phyloP scores from a whole-genome alignment of 92 coral and sea anemone species.

The Zoanthus sansibaricus region DNA sequence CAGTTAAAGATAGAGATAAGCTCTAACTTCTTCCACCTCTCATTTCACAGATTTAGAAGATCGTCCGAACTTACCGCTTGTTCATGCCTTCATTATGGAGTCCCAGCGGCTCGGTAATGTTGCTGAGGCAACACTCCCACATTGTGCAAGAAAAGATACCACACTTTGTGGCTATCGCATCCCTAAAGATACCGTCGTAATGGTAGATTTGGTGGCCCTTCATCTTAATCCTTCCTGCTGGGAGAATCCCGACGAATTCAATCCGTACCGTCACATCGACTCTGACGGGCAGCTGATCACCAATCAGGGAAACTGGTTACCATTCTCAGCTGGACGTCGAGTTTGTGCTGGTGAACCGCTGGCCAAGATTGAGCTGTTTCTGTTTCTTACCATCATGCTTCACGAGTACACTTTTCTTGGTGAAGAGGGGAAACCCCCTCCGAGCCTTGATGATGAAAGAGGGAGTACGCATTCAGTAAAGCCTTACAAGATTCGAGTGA shows the following conservation, averaged over 20 bases:
- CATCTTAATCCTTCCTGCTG: constrained; percentile 21
- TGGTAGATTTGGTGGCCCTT: background rate
- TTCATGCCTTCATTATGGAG: constrained; percentile 33
- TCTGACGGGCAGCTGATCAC: constrained; percentile 13
- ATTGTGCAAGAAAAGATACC: constrained; percentile 2
- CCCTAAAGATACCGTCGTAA: constrained; percentile 3
- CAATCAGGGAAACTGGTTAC: background rate
- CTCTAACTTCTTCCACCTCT: no score
- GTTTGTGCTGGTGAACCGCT: constrained; percentile 31
- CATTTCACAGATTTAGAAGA: background rate
- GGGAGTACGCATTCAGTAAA: background rate
- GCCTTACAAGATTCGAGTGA: background rate
- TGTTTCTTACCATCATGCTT: background rate
- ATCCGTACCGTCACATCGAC: background rate
- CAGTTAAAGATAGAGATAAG: no score
- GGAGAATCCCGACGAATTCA: constrained; percentile 21
- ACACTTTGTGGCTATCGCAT: constrained; percentile 17
- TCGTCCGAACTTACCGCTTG: constrained; percentile 5
- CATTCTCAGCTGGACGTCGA: constrained; percentile 30
- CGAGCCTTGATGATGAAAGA: background rate
- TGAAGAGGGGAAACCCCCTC: background rate
- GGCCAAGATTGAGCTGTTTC: constrained; percentile 28
- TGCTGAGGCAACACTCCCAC: constrained; percentile 1
- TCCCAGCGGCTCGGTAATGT: constrained; percentile 3
- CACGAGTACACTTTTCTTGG: background rate